phyloP scores from a whole-genome alignment of 2,113 vertebrate species.

The Python bivittatus region DNA sequence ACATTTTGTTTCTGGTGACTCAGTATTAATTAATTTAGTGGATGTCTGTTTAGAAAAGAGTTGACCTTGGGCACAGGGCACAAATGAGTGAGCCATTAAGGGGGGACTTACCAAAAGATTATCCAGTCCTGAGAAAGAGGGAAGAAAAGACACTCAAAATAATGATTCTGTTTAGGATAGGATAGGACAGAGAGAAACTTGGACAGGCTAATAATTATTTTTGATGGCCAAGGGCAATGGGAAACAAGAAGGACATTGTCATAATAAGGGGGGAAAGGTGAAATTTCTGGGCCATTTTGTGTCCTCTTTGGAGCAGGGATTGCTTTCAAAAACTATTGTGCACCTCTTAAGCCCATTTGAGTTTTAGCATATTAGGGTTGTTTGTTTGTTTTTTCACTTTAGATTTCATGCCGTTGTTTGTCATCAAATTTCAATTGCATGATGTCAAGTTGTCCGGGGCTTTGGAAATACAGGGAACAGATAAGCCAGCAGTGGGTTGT shows the following conservation, averaged over 20 bases:
- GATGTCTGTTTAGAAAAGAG: conserved; percentile 17
- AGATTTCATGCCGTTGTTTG: too few relatives aligned
- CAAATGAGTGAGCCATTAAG: neutral
- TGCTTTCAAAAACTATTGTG: too few relatives aligned
- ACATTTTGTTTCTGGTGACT: conserved; percentile 29
- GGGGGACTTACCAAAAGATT: neutral
- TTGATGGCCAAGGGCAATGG: neutral
- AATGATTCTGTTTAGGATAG: neutral
- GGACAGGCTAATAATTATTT: neutral
- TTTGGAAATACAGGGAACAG: too few relatives aligned
- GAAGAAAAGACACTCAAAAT: neutral
- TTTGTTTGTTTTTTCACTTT: too few relatives aligned
- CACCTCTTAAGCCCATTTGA: too few relatives aligned
- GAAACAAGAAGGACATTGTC: neutral
- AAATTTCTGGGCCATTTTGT: neutral
- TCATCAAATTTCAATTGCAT: too few relatives aligned
- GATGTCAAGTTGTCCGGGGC: too few relatives aligned
- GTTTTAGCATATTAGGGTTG: too few relatives aligned
- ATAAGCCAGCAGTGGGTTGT: too few relatives aligned
- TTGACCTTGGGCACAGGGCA: neutral
- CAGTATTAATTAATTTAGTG: conserved; percentile 33
- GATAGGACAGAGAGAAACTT: neutral
- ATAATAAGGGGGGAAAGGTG: neutral
- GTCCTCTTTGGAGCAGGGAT: neutral
- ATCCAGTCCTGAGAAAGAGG: neutral